Evolutionary conservation across 2,797 vertebrate genomes (phyloP).

Genomic region (Anabacerthia variegaticeps): DNA sequence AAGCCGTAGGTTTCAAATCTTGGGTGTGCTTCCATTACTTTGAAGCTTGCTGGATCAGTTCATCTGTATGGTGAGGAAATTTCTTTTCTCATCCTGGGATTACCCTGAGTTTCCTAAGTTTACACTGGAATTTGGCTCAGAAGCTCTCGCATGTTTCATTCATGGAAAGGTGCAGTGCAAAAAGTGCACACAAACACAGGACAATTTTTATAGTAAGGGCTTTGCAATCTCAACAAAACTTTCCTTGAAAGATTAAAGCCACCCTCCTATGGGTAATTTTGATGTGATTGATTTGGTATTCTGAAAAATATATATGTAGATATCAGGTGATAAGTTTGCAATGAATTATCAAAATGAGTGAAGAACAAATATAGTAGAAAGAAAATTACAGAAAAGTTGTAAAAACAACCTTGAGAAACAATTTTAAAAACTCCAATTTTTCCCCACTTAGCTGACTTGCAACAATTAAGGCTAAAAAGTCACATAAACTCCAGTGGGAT

Average conservation of each 20-base stretch:
- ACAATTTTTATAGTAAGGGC: neutral
- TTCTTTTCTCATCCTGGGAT: neutral
- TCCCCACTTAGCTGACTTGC: neutral
- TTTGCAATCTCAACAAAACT: neutral
- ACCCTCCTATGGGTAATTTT: neutral
- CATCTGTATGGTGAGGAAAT: rapidly evolving
- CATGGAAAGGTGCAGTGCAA: neutral
- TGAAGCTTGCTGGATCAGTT: neutral
- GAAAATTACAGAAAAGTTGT: neutral
- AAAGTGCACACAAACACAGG: neutral
- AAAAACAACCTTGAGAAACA: neutral
- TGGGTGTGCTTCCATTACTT: neutral
- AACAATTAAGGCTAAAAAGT: neutral
- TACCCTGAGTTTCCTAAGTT: neutral
- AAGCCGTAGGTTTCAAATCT: neutral
- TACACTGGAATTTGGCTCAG: neutral
- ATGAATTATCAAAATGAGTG: neutral
- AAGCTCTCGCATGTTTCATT: neutral
- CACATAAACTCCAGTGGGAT: rapidly evolving
- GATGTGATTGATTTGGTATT: neutral
- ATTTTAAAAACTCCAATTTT: neutral
- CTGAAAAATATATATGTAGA: neutral
- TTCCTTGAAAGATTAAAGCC: neutral
- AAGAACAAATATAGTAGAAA: neutral
- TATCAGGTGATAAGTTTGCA: neutral